phyloP scores from a whole-genome alignment of 2,113 vertebrate genomes.

The Cololabis saira region DNA sequence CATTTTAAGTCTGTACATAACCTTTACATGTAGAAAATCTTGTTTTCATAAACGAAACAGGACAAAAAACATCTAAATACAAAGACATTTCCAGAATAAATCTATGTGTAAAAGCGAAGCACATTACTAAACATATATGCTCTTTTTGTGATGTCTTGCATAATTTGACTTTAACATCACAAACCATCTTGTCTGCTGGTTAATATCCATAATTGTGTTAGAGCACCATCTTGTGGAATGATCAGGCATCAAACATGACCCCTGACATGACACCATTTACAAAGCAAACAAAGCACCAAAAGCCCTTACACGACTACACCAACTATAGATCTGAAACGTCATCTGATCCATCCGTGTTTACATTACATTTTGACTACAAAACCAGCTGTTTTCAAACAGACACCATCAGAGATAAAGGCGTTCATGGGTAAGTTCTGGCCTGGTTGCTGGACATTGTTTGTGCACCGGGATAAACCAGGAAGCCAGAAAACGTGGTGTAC shows the following conservation, averaged over 20 bases:
- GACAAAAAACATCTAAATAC: conserved; percentile 5
- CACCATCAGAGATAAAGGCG: background rate
- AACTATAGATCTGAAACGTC: background rate
- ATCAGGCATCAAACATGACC: conserved; percentile 13
- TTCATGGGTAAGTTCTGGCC: conserved; percentile 64
- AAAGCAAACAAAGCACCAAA: conserved; percentile 4
- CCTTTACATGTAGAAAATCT: background rate
- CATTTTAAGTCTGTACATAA: conserved; percentile 64
- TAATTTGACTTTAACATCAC: conserved; percentile 21
- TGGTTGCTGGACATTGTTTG: conserved; percentile 20
- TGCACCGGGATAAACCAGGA: conserved; percentile 79
- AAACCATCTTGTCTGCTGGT: background rate
- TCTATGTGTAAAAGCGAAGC: background rate
- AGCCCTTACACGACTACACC: conserved; percentile 1
- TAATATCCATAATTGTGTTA: conserved; percentile 16
- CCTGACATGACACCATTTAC: background rate
- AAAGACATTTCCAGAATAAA: background rate
- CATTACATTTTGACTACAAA: conserved; percentile 20
- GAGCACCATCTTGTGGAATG: conserved; percentile 66
- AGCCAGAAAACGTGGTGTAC: conserved; percentile 85
- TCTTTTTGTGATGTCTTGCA: conserved; percentile 2
- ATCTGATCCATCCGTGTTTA: too few species aligned
- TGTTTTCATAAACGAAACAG: too few species aligned
- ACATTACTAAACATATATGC: background rate
- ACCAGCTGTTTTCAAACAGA: background rate